Evolutionary conservation across 2,797 vertebrate genomes (phyloP).

Genomic region (Triplophysa bombifrons): DNA sequence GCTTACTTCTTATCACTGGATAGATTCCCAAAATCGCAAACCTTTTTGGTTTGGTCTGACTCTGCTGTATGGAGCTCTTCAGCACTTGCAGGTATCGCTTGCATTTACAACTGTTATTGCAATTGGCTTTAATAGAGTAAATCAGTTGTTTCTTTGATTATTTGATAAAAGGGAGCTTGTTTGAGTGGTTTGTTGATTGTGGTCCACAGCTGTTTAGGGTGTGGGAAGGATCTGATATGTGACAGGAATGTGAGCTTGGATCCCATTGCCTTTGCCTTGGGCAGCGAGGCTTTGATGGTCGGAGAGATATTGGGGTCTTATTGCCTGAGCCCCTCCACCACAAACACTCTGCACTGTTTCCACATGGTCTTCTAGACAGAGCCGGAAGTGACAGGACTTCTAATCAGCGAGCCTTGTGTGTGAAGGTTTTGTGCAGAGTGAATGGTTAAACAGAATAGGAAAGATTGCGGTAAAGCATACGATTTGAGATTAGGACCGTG

Average conservation of each 20-base stretch:
- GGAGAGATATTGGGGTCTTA: slow-evolving; percentile 50
- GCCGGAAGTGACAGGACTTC: slow-evolving; percentile 24
- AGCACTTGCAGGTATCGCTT: slow-evolving; percentile 42
- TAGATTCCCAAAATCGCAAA: slow-evolving; percentile 18
- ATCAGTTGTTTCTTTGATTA: slow-evolving; percentile 23
- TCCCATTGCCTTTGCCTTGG: slow-evolving; percentile 56
- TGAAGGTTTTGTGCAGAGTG: background rate
- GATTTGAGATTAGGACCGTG: background rate
- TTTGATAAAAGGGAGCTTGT: slow-evolving; percentile 47
- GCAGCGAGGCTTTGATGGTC: slow-evolving; percentile 55
- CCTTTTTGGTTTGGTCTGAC: slow-evolving; percentile 18
- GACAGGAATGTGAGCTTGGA: slow-evolving; percentile 58
- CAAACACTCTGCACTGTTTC: slow-evolving; percentile 46
- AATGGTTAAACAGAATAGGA: slow-evolving; percentile 4
- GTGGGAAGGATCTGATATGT: slow-evolving; percentile 61
- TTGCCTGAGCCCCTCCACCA: slow-evolving; percentile 41
- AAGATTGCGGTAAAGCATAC: background rate
- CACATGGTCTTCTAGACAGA: slow-evolving; percentile 17
- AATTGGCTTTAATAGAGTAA: slow-evolving; percentile 26
- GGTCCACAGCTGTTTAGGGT: slow-evolving; percentile 48
- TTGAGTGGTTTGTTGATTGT: slow-evolving; percentile 22
- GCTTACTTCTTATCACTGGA: slow-evolving; percentile 35
- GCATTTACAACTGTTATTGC: slow-evolving; percentile 32
- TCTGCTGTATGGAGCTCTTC: slow-evolving; percentile 31
- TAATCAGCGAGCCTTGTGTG: slow-evolving; percentile 26